A percentile compares a stretch with the other conserved stretches of the same genome.
Conservation (phyloP, 1,140 invertebrate genomes). For the Eueides isabella region DNA sequence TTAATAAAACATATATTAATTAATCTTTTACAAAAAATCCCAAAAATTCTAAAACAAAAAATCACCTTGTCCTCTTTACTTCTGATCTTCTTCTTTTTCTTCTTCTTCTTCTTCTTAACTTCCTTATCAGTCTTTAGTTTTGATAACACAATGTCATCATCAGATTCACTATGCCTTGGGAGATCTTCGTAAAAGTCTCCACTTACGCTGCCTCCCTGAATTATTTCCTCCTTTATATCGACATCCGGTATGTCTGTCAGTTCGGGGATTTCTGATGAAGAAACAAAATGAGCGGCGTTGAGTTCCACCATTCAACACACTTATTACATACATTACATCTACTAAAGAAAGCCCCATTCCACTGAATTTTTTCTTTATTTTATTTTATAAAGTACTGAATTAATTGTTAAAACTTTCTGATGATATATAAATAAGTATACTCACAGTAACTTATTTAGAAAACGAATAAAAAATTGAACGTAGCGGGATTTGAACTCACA, state of each 20-base stretch:
- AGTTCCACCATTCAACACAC: too few relatives aligned
- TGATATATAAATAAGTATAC: too few relatives aligned
- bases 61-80: constrained; percentile 37
- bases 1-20: not conserved
- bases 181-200: constrained; percentile 14
- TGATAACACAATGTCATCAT: constrained; percentile 57
- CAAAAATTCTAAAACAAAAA: not conserved
- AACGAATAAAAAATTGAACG: too few relatives aligned
- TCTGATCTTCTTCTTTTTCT: constrained; percentile 39
- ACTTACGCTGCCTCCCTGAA: not conserved
- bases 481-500: too few relatives aligned
- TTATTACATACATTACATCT: too few relatives aligned
- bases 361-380: too few relatives aligned
- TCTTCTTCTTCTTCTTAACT: constrained; percentile 48
- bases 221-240: constrained; percentile 14
- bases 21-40: not conserved
- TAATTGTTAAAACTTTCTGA: too few relatives aligned
- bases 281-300: not conserved
- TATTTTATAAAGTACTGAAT: too few relatives aligned
- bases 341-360: too few relatives aligned
- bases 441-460: too few relatives aligned
- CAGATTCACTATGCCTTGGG: constrained; percentile 37
- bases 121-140: constrained; percentile 48
- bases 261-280: constrained; percentile 1
- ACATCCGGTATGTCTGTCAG: constrained; percentile 12